Percentiles rank a stretch among this genome's conserved stretches.
phyloP scores from a whole-genome alignment of 2,113 vertebrate species.

The Petromus typicus region DNA sequence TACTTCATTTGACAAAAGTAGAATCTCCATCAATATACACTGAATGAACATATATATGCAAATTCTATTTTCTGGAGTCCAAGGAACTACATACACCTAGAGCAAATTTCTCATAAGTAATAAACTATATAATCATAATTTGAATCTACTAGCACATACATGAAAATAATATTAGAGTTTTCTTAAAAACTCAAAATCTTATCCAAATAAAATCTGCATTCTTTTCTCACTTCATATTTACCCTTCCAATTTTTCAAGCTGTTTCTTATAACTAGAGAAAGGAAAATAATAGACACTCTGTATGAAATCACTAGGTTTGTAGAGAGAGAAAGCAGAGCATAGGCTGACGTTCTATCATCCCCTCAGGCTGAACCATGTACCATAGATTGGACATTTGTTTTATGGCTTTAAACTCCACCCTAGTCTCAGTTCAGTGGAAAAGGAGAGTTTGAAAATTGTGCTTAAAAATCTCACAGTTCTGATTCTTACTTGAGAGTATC shows the following conservation, averaged over 20 bases:
- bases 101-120: neutral
- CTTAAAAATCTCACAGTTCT: constrained; percentile 81
- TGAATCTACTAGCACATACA: neutral
- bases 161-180: neutral
- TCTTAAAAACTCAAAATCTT: constrained; percentile 3
- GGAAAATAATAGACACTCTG: neutral
- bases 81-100: neutral
- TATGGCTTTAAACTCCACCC: constrained; percentile 53
- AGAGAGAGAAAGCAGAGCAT: neutral
- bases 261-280: neutral
- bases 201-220: neutral
- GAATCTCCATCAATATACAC: neutral
- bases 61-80: neutral
- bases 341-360: constrained; percentile 52
- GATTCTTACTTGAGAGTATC: constrained; percentile 80
- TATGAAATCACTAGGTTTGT: neutral
- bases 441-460: constrained; percentile 76
- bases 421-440: neutral
- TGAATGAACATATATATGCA: neutral
- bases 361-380: constrained; percentile 73
- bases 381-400: constrained; percentile 74
- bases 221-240: neutral
- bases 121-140: neutral
- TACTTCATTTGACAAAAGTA: neutral
- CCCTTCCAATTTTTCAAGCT: neutral